Conservation (phyloP, 2,113 vertebrate genomes). For the Felis chaus region DNA sequence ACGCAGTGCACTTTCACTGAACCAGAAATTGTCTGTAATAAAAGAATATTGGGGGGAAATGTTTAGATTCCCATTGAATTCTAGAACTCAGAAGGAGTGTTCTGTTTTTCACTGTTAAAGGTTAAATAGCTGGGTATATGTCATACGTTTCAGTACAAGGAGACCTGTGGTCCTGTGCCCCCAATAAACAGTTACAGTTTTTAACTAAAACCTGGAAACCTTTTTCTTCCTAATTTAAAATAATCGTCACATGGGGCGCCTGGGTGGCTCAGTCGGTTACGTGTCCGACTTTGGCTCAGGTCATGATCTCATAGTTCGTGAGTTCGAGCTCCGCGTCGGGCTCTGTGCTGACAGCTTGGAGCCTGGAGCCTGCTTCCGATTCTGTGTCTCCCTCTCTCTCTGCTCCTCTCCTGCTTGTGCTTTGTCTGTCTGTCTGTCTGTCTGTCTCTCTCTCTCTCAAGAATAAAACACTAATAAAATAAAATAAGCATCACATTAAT, state of each 20-base stretch:
- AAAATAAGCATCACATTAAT: slow-evolving; percentile 30
- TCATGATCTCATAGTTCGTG: not conserved
- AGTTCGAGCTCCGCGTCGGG: not conserved
- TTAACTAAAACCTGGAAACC: slow-evolving; percentile 37
- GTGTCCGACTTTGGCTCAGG: not conserved
- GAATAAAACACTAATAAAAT: not conserved
- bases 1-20: slow-evolving; percentile 63
- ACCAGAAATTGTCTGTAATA: slow-evolving; percentile 75
- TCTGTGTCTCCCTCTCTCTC: not conserved
- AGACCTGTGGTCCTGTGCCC: not conserved
- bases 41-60: slow-evolving; percentile 71
- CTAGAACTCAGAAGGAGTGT: slow-evolving; percentile 56
- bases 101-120: slow-evolving; percentile 49
- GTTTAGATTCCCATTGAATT: slow-evolving; percentile 71
- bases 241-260: not conserved
- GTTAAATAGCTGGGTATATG: slow-evolving; percentile 51
- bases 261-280: not conserved
- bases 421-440: no score
- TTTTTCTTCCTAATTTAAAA: slow-evolving; percentile 38
- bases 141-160: slow-evolving; percentile 51
- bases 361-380: not conserved
- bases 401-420: not conserved
- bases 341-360: no score
- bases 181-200: slow-evolving; percentile 51
- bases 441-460: not conserved